These are phyloP conservation scores for Brachyrhaphis roseni DNA, from an alignment of 2,797 vertebrate genomes.

Conservation along the genomic window DNA sequence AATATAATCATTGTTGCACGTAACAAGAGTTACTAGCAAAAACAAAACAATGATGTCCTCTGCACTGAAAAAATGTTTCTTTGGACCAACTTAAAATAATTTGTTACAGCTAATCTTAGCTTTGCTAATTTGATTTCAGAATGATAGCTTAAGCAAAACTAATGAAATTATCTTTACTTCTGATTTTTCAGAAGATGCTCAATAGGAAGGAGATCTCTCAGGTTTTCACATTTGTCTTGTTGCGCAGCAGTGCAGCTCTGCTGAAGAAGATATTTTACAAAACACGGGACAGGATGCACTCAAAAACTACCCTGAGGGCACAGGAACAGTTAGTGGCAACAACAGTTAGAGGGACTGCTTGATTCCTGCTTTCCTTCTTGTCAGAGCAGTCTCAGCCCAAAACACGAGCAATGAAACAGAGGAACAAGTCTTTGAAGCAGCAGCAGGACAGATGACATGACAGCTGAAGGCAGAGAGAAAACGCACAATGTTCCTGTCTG, in stretches of 20 bases:
- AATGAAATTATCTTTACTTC: not conserved
- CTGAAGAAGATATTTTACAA: not conserved
- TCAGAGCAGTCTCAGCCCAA: conserved; percentile 36
- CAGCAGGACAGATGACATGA: conserved; percentile 58
- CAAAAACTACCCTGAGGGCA: conserved; percentile 14
- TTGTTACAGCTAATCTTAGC: no score
- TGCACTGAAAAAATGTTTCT: no score
- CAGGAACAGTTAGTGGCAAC: conserved; percentile 35
- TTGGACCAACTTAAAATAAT: no score
- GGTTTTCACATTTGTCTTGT: not conserved
- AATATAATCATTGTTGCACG: not conserved
- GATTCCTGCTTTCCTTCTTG: conserved; percentile 33
- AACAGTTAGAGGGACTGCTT: conserved; percentile 6
- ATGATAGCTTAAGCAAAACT: no score
- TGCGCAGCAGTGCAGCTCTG: not conserved
- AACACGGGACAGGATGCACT: not conserved
- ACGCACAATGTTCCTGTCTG: conserved; percentile 49
- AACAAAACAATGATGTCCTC: no score
- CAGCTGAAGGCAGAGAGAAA: conserved; percentile 50
- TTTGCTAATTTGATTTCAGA: no score
- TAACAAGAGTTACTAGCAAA: not conserved
- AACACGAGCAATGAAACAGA: conserved; percentile 45
- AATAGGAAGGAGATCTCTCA: not conserved
- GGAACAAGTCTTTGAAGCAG: conserved; percentile 47
- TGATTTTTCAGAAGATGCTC: not conserved